Conservation (phyloP, 2,113 vertebrate species). For the Salvelinus sp. region DNA sequence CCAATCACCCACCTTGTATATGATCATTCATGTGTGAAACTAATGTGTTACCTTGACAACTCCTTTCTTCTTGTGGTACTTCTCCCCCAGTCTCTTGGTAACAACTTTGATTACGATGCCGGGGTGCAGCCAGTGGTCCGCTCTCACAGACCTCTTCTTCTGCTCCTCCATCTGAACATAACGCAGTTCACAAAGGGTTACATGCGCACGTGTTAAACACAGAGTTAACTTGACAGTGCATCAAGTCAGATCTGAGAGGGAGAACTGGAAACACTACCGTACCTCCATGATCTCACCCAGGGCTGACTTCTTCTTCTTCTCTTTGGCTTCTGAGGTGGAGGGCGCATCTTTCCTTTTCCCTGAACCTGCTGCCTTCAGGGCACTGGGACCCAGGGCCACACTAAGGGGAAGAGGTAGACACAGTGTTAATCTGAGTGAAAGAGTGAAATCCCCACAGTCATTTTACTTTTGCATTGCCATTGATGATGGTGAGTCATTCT, state of each 20-base stretch:
- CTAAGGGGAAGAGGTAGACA: conserved; percentile 32
- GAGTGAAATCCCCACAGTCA: too few relatives aligned
- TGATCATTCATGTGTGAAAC: background rate
- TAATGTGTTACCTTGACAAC: conserved; percentile 79
- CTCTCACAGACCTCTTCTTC: conserved; percentile 81
- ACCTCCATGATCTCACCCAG: conserved; percentile 98
- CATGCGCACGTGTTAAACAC: background rate
- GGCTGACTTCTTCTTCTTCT: conserved; percentile 93
- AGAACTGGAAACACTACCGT: background rate
- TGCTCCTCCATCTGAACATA: conserved; percentile 86
- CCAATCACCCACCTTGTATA: too few relatives aligned
- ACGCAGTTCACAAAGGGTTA: background rate
- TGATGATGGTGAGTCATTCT: background rate
- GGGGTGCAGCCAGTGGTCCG: conserved; percentile 89
- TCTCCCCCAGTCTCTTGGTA: conserved; percentile 93
- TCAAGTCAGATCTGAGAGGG: background rate
- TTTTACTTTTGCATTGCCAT: too few relatives aligned
- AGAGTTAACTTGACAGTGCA: background rate
- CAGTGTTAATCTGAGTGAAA: background rate
- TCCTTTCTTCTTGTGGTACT: conserved; percentile 94
- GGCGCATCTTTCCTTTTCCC: conserved; percentile 85
- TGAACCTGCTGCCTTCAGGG: conserved; percentile 73
- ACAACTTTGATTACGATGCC: conserved; percentile 93
- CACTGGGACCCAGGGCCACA: conserved; percentile 75
- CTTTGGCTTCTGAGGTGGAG: conserved; percentile 70